Percentiles rank a stretch among this genome's conserved stretches.
phyloP scores from a whole-genome alignment of 2,113 vertebrate genomes.

The Semnopithecus entellus region DNA sequence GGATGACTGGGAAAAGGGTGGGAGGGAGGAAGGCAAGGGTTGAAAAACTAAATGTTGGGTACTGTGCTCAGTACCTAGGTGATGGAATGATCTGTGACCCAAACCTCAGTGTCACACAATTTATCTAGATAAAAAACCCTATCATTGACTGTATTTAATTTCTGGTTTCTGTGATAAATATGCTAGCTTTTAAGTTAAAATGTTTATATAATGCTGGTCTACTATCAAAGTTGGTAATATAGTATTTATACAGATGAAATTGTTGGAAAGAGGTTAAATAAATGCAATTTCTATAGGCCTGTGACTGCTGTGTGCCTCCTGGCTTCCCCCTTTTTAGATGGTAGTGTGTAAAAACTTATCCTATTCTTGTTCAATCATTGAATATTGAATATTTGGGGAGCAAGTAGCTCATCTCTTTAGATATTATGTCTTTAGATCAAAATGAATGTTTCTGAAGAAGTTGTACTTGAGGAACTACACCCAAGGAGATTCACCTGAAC shows the following conservation, averaged over 20 bases:
- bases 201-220: not conserved
- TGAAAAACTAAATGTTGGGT: no score
- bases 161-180: not conserved
- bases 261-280: not conserved
- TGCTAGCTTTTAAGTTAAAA: not conserved
- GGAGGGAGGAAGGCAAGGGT: no score
- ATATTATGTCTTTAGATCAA: not conserved
- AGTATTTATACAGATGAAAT: not conserved
- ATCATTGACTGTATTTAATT: not conserved
- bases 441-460: not conserved
- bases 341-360: not conserved
- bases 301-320: not conserved
- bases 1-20: no score
- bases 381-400: not conserved
- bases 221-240: not conserved
- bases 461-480: not conserved
- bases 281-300: not conserved
- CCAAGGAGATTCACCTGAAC: not conserved
- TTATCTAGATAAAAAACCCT: not conserved
- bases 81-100: no score
- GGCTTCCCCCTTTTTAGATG: not conserved
- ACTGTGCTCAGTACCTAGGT: no score
- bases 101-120: no score
- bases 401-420: not conserved
- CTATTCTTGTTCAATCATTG: not conserved